Evolutionary conservation across 30 jellyfish, hydroid and myxozoan species (phyloP).

Genomic region (Clytia hemisphaerica): DNA sequence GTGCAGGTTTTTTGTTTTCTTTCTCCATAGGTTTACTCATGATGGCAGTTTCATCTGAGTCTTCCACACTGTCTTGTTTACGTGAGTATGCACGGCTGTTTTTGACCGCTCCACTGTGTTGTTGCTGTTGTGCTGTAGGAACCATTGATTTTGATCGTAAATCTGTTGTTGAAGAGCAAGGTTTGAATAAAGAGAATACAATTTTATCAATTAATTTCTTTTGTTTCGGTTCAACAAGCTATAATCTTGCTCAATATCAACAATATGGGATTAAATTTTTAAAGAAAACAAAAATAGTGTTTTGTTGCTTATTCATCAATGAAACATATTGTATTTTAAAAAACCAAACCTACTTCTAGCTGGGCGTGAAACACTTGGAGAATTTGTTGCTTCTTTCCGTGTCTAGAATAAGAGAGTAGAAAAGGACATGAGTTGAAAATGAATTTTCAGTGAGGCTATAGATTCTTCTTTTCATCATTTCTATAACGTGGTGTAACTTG

Average conservation of each 20-base stretch:
- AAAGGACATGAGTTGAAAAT: no score
- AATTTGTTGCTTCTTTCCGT: not conserved
- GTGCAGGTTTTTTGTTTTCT: slow-evolving; percentile 20
- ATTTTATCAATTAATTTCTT: not conserved
- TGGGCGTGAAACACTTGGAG: slow-evolving; percentile 4
- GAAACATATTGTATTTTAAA: not conserved
- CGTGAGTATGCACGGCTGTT: no score
- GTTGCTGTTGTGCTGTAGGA: not conserved
- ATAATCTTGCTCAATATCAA: not conserved
- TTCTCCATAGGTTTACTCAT: slow-evolving; percentile 1
- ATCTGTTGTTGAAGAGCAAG: not conserved
- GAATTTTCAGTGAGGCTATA: no score
- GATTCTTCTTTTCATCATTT: no score
- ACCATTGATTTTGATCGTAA: slow-evolving; percentile 24
- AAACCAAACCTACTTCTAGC: not conserved
- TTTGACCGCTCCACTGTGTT: no score
- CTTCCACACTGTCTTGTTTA: not conserved
- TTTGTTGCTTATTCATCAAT: no score
- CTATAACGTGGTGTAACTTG: no score
- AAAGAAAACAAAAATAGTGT: not conserved
- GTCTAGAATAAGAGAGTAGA: no score
- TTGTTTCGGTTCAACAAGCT: not conserved
- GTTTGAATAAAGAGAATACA: no score
- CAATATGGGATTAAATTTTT: no score
- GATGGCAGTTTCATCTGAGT: not conserved